phyloP scores from a whole-genome alignment of 2,888 invertebrate genomes.

The Malthinus flaveolus region DNA sequence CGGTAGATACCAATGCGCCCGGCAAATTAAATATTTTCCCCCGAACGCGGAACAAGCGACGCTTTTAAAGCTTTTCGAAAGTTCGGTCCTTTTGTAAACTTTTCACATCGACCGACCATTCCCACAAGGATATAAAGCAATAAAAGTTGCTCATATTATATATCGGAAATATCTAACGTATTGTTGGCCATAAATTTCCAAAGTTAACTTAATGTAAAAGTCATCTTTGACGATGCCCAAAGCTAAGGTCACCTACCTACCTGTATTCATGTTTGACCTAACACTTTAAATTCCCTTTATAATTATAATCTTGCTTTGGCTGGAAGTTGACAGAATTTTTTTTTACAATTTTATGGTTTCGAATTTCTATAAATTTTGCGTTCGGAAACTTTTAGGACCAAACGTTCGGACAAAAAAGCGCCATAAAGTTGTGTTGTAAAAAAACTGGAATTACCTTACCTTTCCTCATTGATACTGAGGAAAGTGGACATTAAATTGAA shows the following conservation, averaged over 20 bases:
- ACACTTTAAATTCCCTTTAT: conserved; percentile 11
- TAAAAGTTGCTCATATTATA: neutral
- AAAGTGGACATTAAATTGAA: too few species aligned
- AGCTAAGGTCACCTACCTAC: conserved; percentile 25
- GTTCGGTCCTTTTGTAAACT: neutral
- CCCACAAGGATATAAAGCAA: neutral
- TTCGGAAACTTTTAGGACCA: too few species aligned
- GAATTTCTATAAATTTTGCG: too few species aligned
- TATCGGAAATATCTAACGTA: conserved; percentile 11
- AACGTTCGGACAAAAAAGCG: too few species aligned
- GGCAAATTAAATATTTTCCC: conserved; percentile 12
- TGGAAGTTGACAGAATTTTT: neutral
- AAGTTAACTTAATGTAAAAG: conserved; percentile 5
- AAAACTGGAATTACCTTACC: too few species aligned
- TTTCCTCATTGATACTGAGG: too few species aligned
- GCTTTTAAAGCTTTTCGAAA: neutral
- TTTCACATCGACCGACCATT: neutral
- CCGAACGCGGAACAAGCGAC: neutral
- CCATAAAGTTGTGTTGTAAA: too few species aligned
- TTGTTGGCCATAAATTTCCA: conserved; percentile 15
- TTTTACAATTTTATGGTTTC: too few species aligned
- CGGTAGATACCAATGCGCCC: neutral
- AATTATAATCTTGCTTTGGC: conserved; percentile 9
- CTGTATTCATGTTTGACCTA: conserved; percentile 11
- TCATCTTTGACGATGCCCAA: conserved; percentile 14